Base-by-base conservation (phyloP, 2,888 invertebrate genomes). In the Dryobota labecula region DNA sequence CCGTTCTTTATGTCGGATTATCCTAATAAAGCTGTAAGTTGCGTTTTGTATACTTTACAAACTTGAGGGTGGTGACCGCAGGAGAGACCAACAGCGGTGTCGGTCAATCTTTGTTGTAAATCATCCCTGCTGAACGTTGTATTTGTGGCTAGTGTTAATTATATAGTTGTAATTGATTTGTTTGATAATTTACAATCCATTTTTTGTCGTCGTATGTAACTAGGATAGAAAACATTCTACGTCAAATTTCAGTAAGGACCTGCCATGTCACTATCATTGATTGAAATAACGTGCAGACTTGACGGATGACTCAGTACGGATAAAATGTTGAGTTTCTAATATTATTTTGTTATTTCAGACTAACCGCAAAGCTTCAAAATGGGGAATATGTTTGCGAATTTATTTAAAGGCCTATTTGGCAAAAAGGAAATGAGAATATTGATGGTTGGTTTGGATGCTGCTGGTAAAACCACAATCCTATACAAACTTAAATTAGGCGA, bases 401-500 rank as follows among this genome's bases (percentile, higher is more conserved):
- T 99, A 96, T 99, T 99, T 97, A 99, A 99, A 97, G 98, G 99
- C 97, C 98, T 99, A 89, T 99, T 99, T 96, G 99, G 99, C 97
- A 99, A 99, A 97, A 99, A 99, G 95, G 99, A 99, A 97, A 99
- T 99, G 99, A 98, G 99, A 97, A 99, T 99, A 97, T 97, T 99
- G 96, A 99, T 99, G 99, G 99, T 99, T 90, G 99, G 99, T 94
- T 97, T 99, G 94, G 99, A 99, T 97, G 99, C 99, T 92, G 99
- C 99, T 97, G 99, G 99, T 97, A 99, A 99, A 98, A 99, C 99
- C 93, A 99, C 99, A 96, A 99, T 99, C 97, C 97, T 99, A 96
- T 99, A 99, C 97, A 99, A 99, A 98, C 98, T 99, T 95, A 99
- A 99, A 97, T 97, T 99, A 97, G 99, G 99, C 95, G 99, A 99